phyloP scores from a whole-genome alignment of 2,888 invertebrate species.

The Hirudinaria manillensis region DNA sequence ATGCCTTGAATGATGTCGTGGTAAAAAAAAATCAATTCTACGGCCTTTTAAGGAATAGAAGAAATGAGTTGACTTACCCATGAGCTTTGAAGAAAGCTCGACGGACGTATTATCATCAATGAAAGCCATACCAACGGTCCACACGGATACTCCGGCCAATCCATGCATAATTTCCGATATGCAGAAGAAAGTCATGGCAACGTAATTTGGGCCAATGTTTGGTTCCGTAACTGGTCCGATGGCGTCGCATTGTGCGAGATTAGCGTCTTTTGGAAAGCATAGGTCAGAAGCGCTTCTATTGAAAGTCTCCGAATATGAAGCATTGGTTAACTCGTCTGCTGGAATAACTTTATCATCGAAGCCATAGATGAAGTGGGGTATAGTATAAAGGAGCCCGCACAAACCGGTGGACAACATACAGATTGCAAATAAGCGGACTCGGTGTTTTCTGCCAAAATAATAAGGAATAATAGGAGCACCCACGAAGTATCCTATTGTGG shows the following conservation, averaged over 20 bases:
- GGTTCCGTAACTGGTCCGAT: no score
- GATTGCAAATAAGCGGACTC: slow-evolving; percentile 28
- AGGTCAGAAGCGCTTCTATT: neutral
- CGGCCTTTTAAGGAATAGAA: neutral
- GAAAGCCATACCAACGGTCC: slow-evolving; percentile 28
- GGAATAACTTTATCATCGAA: neutral
- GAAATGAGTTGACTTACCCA: slow-evolving; percentile 4
- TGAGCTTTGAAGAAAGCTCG: slow-evolving; percentile 24
- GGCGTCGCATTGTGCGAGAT: no score
- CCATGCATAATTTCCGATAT: slow-evolving; percentile 27
- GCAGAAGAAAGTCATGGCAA: slow-evolving; percentile 15
- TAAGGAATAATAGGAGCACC: slow-evolving; percentile 26
- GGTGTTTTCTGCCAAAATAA: slow-evolving; percentile 23
- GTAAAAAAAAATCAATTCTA: neutral
- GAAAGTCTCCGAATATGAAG: neutral
- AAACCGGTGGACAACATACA: slow-evolving; percentile 30
- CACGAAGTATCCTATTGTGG: slow-evolving; percentile 27
- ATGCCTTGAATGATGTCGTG: neutral
- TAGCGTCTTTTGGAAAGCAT: neutral
- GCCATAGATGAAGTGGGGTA: slow-evolving; percentile 63
- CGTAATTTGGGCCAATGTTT: slow-evolving; percentile 9
- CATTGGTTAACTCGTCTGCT: neutral
- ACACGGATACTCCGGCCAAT: slow-evolving; percentile 17
- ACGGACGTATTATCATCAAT: slow-evolving; percentile 22
- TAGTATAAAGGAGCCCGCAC: slow-evolving; percentile 56